Evolutionary conservation across 35 echinoderm and acorn worm species (phyloP), one percentile per base, ranked within the genome.

Genomic region (Anneissia japonica): DNA sequence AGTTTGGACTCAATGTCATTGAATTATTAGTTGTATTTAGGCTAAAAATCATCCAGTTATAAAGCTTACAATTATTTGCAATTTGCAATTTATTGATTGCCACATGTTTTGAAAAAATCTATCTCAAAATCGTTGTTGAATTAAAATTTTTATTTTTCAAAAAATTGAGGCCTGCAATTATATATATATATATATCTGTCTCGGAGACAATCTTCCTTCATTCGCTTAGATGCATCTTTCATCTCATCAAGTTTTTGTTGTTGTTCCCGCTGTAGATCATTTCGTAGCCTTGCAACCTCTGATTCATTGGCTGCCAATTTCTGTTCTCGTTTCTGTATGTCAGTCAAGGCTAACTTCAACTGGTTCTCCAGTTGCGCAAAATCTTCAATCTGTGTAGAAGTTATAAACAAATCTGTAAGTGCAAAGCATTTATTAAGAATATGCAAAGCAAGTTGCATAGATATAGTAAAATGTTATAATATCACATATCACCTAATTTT

Each of bases 131-230:
- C n/a, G n/a, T n/a, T n/a, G n/a, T n/a, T n/a, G n/a, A 72, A 72
- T 14, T 16, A 14, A 72, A 72, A 14, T 72, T 14, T 14, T 16
- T 72, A 72, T 16, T 72, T 72, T 16, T 72, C 28, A 16, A 14
- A 72, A 72, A 72, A 72, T 72, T 72, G 55, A 72, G 28, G 14
- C 28, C 14, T 72, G 55, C 55, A 72, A 14, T 72, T 72, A 28
- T 16, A 16, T 72, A 12, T 1, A 26, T 36, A 39, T 34, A 4
- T 31, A 79, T 87, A 64, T 94, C 96, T 91, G 94, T 72, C 94
- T 92, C 12, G 89, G 30, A 99, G 34, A 72, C 92, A 93, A 41
- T 99, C 96, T 76, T 94, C 96, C 46, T 99, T 99, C 81, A 99
- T 88, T 30, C 92, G 86, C 19, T 86, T 81, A 26, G 96, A 99